Evolutionary conservation across 2,797 vertebrate genomes (phyloP).

Genomic region (Pangasius larnaudii): DNA sequence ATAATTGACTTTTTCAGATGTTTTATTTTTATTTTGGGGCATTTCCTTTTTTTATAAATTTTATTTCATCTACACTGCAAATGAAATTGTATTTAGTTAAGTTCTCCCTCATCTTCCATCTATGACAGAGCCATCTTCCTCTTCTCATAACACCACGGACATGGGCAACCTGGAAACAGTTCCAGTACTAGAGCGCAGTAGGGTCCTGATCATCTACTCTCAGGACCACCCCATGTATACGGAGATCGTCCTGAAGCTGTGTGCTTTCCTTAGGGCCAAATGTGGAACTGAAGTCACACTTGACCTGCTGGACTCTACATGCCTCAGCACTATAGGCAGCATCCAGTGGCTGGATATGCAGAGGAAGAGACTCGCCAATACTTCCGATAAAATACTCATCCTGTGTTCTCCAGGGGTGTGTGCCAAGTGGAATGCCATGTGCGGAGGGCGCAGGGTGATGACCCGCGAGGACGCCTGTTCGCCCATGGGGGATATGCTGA

Average conservation of each 20-base stretch:
- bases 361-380: slow-evolving; percentile 80
- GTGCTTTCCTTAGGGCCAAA: slow-evolving; percentile 81
- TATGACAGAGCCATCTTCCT: slow-evolving; percentile 28
- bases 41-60: too few species aligned
- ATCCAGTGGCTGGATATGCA: slow-evolving; percentile 89
- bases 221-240: slow-evolving; percentile 87
- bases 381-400: slow-evolving; percentile 86
- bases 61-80: background rate
- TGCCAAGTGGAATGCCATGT: slow-evolving; percentile 93
- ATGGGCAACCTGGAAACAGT: slow-evolving; percentile 7
- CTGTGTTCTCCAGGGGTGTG: slow-evolving; percentile 88
- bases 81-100: background rate
- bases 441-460: slow-evolving; percentile 71
- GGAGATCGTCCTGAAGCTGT: slow-evolving; percentile 87
- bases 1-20: background rate
- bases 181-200: slow-evolving; percentile 62
- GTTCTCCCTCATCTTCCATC: background rate
- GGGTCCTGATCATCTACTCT: slow-evolving; percentile 90
- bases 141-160: slow-evolving; percentile 1
- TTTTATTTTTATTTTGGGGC: background rate
- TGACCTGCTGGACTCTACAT: slow-evolving; percentile 84
- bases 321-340: slow-evolving; percentile 80
- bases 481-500: slow-evolving; percentile 85
- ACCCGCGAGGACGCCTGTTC: slow-evolving; percentile 82
- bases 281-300: slow-evolving; percentile 89